phyloP scores from a whole-genome alignment of 2,888 invertebrate genomes.

The Eupsilia transversa region DNA sequence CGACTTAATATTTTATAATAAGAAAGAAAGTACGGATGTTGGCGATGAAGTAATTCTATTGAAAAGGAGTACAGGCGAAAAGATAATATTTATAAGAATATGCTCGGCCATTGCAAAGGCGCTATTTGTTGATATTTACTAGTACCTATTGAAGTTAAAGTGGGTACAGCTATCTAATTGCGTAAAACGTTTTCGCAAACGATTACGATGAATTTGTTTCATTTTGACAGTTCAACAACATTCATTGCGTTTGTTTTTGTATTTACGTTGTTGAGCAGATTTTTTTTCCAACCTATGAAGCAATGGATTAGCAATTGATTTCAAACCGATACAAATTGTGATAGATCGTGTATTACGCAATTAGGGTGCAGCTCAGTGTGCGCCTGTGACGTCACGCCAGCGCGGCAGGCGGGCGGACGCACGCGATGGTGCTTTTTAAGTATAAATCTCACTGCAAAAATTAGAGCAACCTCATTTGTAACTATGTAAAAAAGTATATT shows the following conservation, averaged over 20 bases:
- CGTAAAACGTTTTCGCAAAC: too few relatives aligned
- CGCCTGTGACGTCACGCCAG: neutral
- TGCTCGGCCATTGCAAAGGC: constrained; percentile 12
- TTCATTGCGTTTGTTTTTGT: too few relatives aligned
- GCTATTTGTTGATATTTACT: constrained; percentile 30
- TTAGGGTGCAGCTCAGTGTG: neutral
- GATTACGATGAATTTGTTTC: too few relatives aligned
- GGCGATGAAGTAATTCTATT: constrained; percentile 23
- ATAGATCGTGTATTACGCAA: too few relatives aligned
- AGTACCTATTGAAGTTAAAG: neutral
- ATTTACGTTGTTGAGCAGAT: too few relatives aligned
- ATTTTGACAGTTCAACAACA: too few relatives aligned
- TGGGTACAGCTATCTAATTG: too few relatives aligned
- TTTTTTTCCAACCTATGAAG: too few relatives aligned
- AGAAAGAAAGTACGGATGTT: constrained; percentile 7
- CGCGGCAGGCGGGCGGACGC: neutral
- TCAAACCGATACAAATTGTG: too few relatives aligned
- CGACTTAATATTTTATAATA: constrained; percentile 26
- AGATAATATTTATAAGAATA: constrained; percentile 28
- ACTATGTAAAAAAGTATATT: constrained; percentile 57
- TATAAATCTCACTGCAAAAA: constrained; percentile 50
- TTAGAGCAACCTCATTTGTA: constrained; percentile 60
- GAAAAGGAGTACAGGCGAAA: constrained; percentile 29
- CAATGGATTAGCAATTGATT: too few relatives aligned
- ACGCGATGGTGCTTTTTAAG: constrained; percentile 39